Base-by-base conservation (phyloP, 2,797 vertebrate genomes). In the Agapornis canus region DNA sequence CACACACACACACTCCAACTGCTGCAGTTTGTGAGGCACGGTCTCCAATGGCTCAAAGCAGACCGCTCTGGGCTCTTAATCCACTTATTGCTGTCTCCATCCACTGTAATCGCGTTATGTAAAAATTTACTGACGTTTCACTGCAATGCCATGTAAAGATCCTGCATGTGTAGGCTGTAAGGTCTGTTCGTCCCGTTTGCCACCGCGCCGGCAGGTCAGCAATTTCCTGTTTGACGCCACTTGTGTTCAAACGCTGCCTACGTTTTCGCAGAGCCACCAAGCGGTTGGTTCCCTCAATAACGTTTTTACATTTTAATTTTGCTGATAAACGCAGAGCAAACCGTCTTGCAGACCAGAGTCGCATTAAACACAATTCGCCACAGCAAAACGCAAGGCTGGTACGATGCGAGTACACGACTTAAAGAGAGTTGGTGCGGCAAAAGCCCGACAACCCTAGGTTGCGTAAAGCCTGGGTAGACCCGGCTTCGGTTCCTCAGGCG, bases 181-280 rank as follows among this genome's bases (percentile, higher is more conserved):
- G 27, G 11, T 7, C 13, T 0, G 16, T 16, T 17, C 23, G 18
- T 45, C 5, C 21, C 13, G 8, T 7, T 43, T 10, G 27, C 47
- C 69, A 23, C 7, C 18, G 3, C 10, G 39, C 29, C 52, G 8
- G 22, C 57, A 9, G 39, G 49, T 76, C 82, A 56, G 82, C 48
- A 13, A 2, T 21, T 76, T 52, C 66, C n/a, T 4, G 20, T 3
- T 32, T 16, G 11, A 25, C 20, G 25, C 27, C 8, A 0, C 15
- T 32, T 25, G 35, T 39, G 37, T 4, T 2, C 49, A 11, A 43
- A 29, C 2, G 4, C 25, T 4, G 52, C 57, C 65, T 6, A 1
- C 70, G 85, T 60, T 96, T 96, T 61, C 19, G 83, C 75, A 92
- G 89, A 54, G 96, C 92, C 95, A 87, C 92, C 94, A 68, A 82